Evolutionary conservation across 2,888 invertebrate genomes (phyloP), one percentile per base, ranked within the genome.

Genomic region (Kuschelorhynchus macadamiae): DNA sequence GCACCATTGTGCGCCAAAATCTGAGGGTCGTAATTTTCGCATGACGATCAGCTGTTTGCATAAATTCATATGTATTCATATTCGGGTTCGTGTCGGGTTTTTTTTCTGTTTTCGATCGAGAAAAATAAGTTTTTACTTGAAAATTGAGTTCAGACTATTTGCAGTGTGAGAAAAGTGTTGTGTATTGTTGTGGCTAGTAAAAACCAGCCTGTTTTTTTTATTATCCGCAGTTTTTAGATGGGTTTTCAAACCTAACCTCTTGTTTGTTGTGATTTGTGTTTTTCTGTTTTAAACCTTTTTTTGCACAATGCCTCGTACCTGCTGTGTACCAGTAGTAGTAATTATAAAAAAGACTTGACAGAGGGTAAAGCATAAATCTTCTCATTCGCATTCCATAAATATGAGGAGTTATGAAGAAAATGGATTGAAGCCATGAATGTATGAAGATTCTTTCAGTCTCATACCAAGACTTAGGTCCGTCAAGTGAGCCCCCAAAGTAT

Each of bases 401-500:
- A 36, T 36, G 36, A 36, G 12, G 36, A 36, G 36, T 36, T 36
- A 36, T n/a, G 36, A 12, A 36, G 36, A 36, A 36, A 36, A 36
- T 36, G 36, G 36, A 36, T 36, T 3, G 32, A 5, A 9, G 32
- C 32, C 32, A 32, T 32, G 9, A 5, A 32, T 9, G n/a, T 9
- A 9, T 5, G 32, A 32, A 32, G 32, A 32, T 32, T 32, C 32
- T 32, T 36, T 3, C 36, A 36, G n/a, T 12, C 11, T n/a, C 36
- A 36, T n/a, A 36, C 11, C 36, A 36, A 36, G n/a, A n/a, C n/a
- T n/a, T n/a, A n/a, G n/a, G n/a, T n/a, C n/a, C n/a, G n/a, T n/a
- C n/a, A n/a, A n/a, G n/a, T n/a, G n/a, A n/a, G n/a, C n/a, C n/a
- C n/a, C n/a, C n/a, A n/a, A n/a, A n/a, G n/a, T n/a, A n/a, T n/a